phyloP scores from a whole-genome alignment of 2,888 invertebrate species.

The Sepiola atlantica region DNA sequence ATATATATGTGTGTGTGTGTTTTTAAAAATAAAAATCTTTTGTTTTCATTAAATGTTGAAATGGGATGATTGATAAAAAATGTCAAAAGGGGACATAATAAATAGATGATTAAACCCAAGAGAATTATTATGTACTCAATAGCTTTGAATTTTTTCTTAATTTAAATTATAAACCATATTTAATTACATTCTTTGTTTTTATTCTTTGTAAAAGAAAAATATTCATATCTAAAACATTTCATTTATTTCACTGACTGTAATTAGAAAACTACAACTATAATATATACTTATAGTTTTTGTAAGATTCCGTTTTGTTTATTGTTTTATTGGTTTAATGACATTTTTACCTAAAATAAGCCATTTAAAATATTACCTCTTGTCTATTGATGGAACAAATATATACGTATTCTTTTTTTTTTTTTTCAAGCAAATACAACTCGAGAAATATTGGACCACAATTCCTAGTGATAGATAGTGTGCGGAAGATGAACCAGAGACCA shows the following conservation, averaged over 20 bases:
- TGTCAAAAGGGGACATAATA: no score
- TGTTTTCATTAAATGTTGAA: no score
- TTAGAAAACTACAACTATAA: neutral
- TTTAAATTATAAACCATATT: no score
- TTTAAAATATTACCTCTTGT: neutral
- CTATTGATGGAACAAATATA: neutral
- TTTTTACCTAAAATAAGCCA: neutral
- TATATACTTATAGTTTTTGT: neutral
- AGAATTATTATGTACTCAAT: no score
- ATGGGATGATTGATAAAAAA: no score
- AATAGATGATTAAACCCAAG: no score
- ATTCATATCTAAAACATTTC: neutral
- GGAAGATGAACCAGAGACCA: constrained; percentile 32
- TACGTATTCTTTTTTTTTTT: neutral
- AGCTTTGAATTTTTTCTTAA: no score
- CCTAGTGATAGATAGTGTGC: neutral
- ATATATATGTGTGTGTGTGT: no score
- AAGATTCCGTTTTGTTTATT: neutral
- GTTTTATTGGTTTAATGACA: neutral
- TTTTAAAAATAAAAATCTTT: no score
- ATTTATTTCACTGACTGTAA: neutral
- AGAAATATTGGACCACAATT: neutral
- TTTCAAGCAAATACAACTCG: neutral
- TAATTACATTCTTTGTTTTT: no score
- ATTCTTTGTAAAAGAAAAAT: no score